These are phyloP conservation scores for Malurus melanocephalus DNA, from an alignment of 2,113 vertebrate genomes.

Conservation along the genomic window DNA sequence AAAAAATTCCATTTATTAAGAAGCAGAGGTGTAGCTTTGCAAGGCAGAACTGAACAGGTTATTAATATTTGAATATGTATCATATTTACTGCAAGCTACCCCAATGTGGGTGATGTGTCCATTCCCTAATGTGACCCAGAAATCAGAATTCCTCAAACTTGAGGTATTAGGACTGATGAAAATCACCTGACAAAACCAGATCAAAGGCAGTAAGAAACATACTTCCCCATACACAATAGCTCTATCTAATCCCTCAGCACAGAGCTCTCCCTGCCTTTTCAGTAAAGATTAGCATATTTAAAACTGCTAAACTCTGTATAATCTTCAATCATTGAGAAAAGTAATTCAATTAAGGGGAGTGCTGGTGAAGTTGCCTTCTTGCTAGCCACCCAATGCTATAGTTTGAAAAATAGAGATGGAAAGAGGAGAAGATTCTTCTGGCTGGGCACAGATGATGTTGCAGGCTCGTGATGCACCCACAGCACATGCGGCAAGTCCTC, in stretches of 20 bases:
- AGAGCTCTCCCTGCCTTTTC: slow-evolving; percentile 37
- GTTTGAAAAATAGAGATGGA: background rate
- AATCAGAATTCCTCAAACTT: background rate
- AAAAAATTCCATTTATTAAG: background rate
- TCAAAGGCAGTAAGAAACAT: background rate
- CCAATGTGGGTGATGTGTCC: background rate
- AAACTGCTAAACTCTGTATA: slow-evolving; percentile 50
- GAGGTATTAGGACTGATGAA: background rate
- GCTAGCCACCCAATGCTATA: background rate
- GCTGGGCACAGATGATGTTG: background rate
- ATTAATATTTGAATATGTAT: background rate
- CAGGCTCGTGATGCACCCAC: background rate
- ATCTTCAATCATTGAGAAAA: slow-evolving; percentile 42
- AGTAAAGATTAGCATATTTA: slow-evolving; percentile 50
- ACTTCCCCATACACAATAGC: background rate
- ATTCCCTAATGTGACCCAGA: background rate
- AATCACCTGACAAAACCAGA: slow-evolving; percentile 3
- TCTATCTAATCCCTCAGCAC: slow-evolving; percentile 33
- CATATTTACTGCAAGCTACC: background rate
- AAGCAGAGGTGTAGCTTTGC: background rate
- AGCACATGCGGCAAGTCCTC: background rate
- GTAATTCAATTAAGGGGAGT: slow-evolving; percentile 58
- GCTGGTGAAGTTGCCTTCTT: background rate
- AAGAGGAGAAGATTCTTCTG: background rate
- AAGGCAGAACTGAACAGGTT: background rate